Conservation (phyloP, 2,888 invertebrate species). For the Suillia variegata region DNA sequence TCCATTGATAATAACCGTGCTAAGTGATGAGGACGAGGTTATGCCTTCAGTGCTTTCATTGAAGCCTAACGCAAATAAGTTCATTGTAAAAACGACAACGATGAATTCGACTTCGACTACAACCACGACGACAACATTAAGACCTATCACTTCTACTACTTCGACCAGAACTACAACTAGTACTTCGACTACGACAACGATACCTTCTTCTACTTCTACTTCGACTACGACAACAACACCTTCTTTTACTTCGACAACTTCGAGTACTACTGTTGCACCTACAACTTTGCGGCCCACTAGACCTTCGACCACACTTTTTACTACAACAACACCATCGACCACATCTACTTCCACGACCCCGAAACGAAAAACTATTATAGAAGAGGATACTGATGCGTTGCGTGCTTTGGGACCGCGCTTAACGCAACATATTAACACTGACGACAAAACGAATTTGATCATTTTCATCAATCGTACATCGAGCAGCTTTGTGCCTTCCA, state of each 20-base stretch:
- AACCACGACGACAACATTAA: slow-evolving; percentile 7
- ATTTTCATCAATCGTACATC: slow-evolving; percentile 61
- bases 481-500: slow-evolving; percentile 40
- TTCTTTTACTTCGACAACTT: slow-evolving; percentile 11
- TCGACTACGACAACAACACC: slow-evolving; percentile 10
- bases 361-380: slow-evolving; percentile 34
- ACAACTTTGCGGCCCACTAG: slow-evolving; percentile 14
- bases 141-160: slow-evolving; percentile 8
- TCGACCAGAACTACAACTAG: slow-evolving; percentile 21
- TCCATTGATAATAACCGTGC: slow-evolving; percentile 53
- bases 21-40: slow-evolving; percentile 49
- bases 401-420: slow-evolving; percentile 47
- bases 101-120: slow-evolving; percentile 21
- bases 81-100: slow-evolving; percentile 16
- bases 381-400: slow-evolving; percentile 47
- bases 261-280: slow-evolving; percentile 10
- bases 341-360: slow-evolving; percentile 13
- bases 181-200: slow-evolving; percentile 18
- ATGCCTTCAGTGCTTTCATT: slow-evolving; percentile 22
- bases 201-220: slow-evolving; percentile 21
- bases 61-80: slow-evolving; percentile 12
- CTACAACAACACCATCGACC: background rate
- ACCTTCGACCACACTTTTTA: background rate
- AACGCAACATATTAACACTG: slow-evolving; percentile 48
- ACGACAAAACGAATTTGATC: slow-evolving; percentile 55